Conservation (phyloP, 2,888 invertebrate genomes). For the Desoria tigrina region DNA sequence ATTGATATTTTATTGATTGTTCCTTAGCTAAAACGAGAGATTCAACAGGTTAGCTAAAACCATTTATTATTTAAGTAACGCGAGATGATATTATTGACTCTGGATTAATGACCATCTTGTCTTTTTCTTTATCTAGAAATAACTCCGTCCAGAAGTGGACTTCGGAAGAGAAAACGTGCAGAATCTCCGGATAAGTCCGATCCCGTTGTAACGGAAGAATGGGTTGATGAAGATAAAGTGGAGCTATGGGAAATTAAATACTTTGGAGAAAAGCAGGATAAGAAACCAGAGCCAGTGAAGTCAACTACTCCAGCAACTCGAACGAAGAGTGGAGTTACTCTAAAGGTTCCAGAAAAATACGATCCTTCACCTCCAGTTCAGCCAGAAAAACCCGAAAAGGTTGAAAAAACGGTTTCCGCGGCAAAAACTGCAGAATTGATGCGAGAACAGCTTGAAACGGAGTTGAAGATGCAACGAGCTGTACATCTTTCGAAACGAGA, state of each 20-base stretch:
- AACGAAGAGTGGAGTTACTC: constrained; percentile 50
- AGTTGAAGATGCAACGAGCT: constrained; percentile 80
- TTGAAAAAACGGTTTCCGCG: constrained; percentile 25
- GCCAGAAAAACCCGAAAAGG: neutral
- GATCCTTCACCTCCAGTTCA: constrained; percentile 43
- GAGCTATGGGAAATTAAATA: constrained; percentile 96
- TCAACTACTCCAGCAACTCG: constrained; percentile 44
- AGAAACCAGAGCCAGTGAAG: constrained; percentile 35
- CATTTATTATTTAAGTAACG: too few species aligned
- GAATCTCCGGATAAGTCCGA: constrained; percentile 93
- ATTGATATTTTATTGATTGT: constrained; percentile 5
- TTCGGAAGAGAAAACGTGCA: constrained; percentile 86
- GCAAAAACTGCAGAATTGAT: constrained; percentile 56
- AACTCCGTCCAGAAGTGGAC: constrained; percentile 88
- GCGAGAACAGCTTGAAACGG: constrained; percentile 84
- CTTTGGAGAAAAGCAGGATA: constrained; percentile 76
- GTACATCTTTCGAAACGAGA: constrained; percentile 84
- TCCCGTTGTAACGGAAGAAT: constrained; percentile 90
- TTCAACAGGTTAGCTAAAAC: constrained; percentile 24
- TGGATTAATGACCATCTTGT: too few species aligned
- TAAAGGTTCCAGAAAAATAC: constrained; percentile 53
- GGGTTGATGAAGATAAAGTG: constrained; percentile 93
- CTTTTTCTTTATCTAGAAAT: constrained; percentile 67
- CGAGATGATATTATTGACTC: too few species aligned
- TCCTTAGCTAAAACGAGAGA: constrained; percentile 30